These are phyloP conservation scores for Carabus problematicus DNA, from an alignment of 2,888 invertebrate species.

Conservation along the genomic window DNA sequence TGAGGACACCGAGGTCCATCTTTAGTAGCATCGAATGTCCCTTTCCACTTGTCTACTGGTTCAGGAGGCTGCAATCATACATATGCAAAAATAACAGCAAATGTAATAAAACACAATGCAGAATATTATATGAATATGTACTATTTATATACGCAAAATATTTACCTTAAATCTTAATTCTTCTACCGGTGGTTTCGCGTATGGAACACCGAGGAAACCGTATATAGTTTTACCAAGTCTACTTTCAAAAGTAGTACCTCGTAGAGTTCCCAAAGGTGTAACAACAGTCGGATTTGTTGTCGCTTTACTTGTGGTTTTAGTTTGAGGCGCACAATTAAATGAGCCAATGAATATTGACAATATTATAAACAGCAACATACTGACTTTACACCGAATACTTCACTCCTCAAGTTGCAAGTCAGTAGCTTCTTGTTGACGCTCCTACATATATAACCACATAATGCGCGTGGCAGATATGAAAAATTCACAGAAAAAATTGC, in stretches of 20 bases:
- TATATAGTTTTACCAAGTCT: constrained; percentile 51
- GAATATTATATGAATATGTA: too few species aligned
- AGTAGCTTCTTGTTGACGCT: too few species aligned
- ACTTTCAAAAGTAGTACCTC: constrained; percentile 50
- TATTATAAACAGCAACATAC: too few species aligned
- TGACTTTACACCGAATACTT: too few species aligned
- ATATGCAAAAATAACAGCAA: constrained; percentile 44
- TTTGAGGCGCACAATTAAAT: too few species aligned
- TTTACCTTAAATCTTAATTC: constrained; percentile 57
- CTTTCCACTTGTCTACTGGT: constrained; percentile 61
- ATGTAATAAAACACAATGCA: too few species aligned
- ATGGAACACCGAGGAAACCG: constrained; percentile 55
- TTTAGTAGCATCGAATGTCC: constrained; percentile 63
- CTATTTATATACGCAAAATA: constrained; percentile 9
- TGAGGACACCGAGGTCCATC: constrained; percentile 65
- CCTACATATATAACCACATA: too few species aligned
- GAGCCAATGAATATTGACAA: too few species aligned
- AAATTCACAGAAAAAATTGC: too few species aligned
- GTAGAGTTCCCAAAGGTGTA: constrained; percentile 50
- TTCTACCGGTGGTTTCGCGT: constrained; percentile 54
- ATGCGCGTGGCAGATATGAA: too few species aligned
- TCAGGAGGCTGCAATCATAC: constrained; percentile 59
- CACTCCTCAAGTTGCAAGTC: too few species aligned
- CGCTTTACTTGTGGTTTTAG: too few species aligned
- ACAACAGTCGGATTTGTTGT: constrained; percentile 45